A percentile compares a stretch with the other conserved stretches of the same genome.
These are phyloP conservation scores for Halocynthia aurantium DNA, from an alignment of 23 tunicate species.

Conservation along the genomic window DNA sequence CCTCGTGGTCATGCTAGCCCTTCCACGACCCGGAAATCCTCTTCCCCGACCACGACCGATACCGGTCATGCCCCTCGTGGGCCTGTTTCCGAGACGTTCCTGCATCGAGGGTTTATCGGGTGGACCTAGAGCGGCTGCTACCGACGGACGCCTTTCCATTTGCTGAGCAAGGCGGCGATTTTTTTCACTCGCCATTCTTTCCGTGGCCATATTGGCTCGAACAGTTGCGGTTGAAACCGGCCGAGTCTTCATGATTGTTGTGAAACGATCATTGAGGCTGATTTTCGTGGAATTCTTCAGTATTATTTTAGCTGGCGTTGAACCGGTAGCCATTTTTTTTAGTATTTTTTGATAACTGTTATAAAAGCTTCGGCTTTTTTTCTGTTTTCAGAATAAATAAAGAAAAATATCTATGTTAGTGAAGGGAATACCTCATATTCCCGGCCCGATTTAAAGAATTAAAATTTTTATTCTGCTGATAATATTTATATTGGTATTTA, in stretches of 20 bases:
- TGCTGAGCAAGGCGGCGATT: constrained; percentile 88
- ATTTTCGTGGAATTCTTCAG: constrained; percentile 76
- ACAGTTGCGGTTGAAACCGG: constrained; percentile 41
- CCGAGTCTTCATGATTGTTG: constrained; percentile 82
- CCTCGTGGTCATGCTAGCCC: background rate
- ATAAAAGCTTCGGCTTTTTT: too few relatives aligned
- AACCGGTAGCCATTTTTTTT: too few relatives aligned
- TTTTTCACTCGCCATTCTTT: constrained; percentile 77
- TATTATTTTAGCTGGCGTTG: constrained; percentile 64
- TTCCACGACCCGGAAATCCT: constrained; percentile 11
- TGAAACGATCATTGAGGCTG: constrained; percentile 83
- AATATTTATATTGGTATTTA: too few relatives aligned
- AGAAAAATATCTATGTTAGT: too few relatives aligned
- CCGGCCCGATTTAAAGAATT: too few relatives aligned
- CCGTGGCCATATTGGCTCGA: constrained; percentile 35
- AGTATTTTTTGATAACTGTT: too few relatives aligned
- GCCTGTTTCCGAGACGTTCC: constrained; percentile 39
- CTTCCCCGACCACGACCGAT: constrained; percentile 16
- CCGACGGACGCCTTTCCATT: constrained; percentile 85
- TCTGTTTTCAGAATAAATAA: too few relatives aligned
- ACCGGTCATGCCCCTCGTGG: background rate
- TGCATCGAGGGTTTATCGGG: background rate
- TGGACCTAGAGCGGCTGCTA: constrained; percentile 30
- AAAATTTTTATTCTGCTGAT: too few relatives aligned
- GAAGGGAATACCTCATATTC: too few relatives aligned